Evolutionary conservation across 2,797 vertebrate species (phyloP).

Genomic region (Picus viridis): DNA sequence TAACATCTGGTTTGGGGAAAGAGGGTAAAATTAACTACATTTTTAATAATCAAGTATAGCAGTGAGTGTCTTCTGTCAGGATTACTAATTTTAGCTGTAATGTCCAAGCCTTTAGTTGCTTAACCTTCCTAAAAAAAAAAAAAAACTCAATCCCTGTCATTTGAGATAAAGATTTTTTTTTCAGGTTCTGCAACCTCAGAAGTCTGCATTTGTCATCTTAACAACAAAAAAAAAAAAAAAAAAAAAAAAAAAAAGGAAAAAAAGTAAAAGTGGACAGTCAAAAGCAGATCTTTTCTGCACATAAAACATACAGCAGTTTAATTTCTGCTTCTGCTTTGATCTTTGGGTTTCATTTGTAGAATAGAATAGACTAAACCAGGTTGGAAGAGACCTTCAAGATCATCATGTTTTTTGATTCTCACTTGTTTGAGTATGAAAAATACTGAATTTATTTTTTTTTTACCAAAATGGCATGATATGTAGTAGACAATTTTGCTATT

Average conservation of each 20-base stretch:
- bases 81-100: neutral
- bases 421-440: neutral
- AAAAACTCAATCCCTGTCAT: neutral
- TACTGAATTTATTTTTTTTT: neutral
- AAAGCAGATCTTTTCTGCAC: neutral
- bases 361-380: no score
- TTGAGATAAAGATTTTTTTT: neutral
- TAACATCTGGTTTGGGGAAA: neutral
- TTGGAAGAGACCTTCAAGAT: no score
- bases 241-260: neutral
- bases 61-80: neutral
- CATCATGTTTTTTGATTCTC: no score
- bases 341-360: neutral
- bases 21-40: neutral
- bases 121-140: neutral
- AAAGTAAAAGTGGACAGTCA: neutral
- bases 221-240: neutral
- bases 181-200: neutral
- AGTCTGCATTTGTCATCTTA: neutral
- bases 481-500: neutral
- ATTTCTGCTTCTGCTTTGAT: neutral
- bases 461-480: neutral
- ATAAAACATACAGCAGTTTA: neutral
- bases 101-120: neutral
- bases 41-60: neutral